Percentiles rank a stretch among this genome's conserved stretches.
Conservation (phyloP, 1,140 invertebrate genomes). For the Adoxophyes honmai region DNA sequence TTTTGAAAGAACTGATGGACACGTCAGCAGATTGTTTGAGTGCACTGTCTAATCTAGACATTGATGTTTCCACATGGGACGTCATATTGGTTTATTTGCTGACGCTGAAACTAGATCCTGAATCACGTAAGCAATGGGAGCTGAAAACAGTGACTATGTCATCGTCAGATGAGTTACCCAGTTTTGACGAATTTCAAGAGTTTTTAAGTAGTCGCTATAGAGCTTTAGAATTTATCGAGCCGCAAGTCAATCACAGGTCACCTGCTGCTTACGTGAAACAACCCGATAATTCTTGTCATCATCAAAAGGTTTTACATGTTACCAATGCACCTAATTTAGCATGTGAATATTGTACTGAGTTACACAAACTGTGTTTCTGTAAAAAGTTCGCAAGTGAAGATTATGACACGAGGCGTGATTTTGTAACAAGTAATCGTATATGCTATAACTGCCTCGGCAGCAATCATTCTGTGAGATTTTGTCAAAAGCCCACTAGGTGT, state of each 20-base stretch:
- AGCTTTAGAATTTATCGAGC: conserved; percentile 25
- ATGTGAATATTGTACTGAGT: too few relatives aligned
- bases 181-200: conserved; percentile 23
- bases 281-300: neutral
- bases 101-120: conserved; percentile 20
- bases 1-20: neutral
- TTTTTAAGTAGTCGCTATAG: conserved; percentile 25
- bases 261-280: neutral
- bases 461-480: too few relatives aligned
- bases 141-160: neutral
- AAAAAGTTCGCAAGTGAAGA: neutral
- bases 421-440: conserved; percentile 12
- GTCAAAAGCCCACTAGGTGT: conserved; percentile 10
- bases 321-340: neutral
- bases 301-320: neutral
- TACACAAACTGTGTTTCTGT: conserved; percentile 28
- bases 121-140: conserved; percentile 29
- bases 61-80: conserved; percentile 21
- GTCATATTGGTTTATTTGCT: conserved; percentile 26
- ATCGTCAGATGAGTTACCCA: conserved; percentile 21
- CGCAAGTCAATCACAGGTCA: neutral
- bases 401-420: neutral
- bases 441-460: conserved; percentile 17
- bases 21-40: neutral
- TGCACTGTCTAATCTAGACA: neutral